These are phyloP conservation scores for Anniella stebbinsi DNA, from an alignment of 2,797 vertebrate genomes.

Conservation along the genomic window DNA sequence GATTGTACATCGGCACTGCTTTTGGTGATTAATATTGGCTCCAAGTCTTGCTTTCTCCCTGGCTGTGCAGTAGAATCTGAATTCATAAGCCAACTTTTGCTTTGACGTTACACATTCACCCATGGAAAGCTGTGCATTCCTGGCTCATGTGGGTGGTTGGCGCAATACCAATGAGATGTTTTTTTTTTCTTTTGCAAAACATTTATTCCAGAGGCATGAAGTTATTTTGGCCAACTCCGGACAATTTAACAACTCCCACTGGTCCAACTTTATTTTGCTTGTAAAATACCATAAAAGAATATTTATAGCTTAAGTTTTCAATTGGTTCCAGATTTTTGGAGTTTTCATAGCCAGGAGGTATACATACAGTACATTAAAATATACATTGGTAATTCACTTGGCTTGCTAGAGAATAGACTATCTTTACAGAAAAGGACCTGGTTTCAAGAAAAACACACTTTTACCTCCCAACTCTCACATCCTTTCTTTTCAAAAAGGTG, in stretches of 20 bases:
- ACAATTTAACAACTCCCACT: constrained; percentile 33
- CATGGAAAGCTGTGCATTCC: not conserved
- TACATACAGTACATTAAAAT: constrained; percentile 10
- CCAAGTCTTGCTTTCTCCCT: constrained; percentile 3
- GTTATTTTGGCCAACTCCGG: constrained; percentile 30
- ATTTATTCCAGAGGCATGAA: constrained; percentile 13
- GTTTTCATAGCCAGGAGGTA: not conserved
- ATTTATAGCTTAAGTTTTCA: constrained; percentile 30
- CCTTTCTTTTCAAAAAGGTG: not conserved
- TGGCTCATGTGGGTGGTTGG: constrained; percentile 13
- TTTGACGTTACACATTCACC: constrained; percentile 13
- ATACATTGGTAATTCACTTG: constrained; percentile 5
- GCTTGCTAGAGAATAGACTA: not conserved
- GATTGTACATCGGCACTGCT: not conserved
- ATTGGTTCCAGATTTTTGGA: constrained; percentile 2
- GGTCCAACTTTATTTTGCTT: constrained; percentile 13
- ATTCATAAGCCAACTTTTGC: constrained; percentile 24
- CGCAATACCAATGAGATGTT: not conserved
- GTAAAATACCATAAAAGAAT: not conserved
- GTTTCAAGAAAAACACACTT: not conserved
- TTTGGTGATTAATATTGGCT: not conserved
- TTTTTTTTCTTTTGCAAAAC: constrained; percentile 4
- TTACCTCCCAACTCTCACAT: not conserved
- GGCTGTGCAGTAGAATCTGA: not conserved
- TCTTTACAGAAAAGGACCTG: constrained; percentile 3